A percentile compares a stretch with the other conserved stretches of the same genome.
Conservation (phyloP, 2,888 invertebrate genomes). For the Eumerus sabulonum region DNA sequence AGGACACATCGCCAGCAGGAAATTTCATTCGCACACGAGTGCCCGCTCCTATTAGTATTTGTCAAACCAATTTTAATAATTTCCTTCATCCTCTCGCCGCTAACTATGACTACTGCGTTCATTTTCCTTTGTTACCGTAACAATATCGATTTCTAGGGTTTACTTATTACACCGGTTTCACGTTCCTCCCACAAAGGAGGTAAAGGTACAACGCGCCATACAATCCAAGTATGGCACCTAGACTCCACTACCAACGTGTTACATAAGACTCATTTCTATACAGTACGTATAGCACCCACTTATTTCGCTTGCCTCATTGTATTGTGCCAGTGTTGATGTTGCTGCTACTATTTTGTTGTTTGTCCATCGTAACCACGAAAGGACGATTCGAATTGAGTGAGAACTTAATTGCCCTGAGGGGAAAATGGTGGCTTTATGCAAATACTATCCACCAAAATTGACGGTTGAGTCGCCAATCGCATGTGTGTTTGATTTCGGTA, state of each 20-base stretch:
- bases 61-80: constrained; percentile 52
- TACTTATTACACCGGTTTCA: constrained; percentile 10
- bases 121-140: constrained; percentile 7
- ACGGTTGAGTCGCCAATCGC: not conserved
- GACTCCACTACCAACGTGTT: constrained; percentile 17
- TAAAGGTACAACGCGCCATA: not conserved
- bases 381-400: constrained; percentile 27
- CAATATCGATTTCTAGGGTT: constrained; percentile 44
- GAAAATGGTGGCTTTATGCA: constrained; percentile 10
- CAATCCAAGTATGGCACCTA: not conserved
- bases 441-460: constrained; percentile 6
- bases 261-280: constrained; percentile 42
- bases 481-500: not conserved
- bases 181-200: constrained; percentile 8
- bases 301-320: not conserved
- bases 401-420: constrained; percentile 1
- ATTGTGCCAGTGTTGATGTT: constrained; percentile 28
- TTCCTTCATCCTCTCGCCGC: constrained; percentile 12
- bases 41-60: not conserved
- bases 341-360: constrained; percentile 34
- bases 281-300: not conserved
- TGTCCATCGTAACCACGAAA: constrained; percentile 32
- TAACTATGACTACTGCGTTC: constrained; percentile 14
- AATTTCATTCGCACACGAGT: constrained; percentile 1
- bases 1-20: constrained; percentile 40